Percentiles rank a stretch among this genome's conserved stretches.
Evolutionary conservation across 2,888 invertebrate genomes (phyloP).

Genomic region (Cantharis nigra): DNA sequence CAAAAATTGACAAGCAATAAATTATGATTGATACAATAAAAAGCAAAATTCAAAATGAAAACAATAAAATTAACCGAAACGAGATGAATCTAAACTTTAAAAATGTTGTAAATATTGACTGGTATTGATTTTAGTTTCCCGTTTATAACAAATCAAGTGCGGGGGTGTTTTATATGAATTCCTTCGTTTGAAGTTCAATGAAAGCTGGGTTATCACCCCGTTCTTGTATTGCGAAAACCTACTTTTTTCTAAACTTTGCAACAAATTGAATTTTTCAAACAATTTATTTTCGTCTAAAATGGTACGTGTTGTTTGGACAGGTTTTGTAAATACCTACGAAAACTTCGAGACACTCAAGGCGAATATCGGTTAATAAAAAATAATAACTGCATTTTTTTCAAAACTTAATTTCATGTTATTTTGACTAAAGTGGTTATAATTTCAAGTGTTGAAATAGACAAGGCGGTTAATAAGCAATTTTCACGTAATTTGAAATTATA

Average conservation of each 20-base stretch:
- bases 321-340: neutral
- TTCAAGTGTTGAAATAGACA: neutral
- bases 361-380: neutral
- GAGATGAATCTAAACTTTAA: neutral
- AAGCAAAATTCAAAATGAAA: neutral
- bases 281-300: neutral
- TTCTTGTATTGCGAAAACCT: neutral
- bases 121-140: neutral
- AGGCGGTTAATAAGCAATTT: neutral
- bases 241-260: neutral
- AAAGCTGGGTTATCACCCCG: neutral
- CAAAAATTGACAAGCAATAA: neutral
- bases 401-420: neutral
- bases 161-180: neutral
- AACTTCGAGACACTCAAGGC: neutral
- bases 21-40: neutral
- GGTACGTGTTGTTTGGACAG: neutral
- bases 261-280: neutral
- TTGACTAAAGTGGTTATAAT: neutral
- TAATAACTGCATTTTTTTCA: neutral
- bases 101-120: neutral
- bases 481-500: neutral
- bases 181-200: neutral
- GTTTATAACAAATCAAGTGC: neutral
- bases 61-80: neutral